Base-by-base conservation (phyloP, 2,797 vertebrate species). In the Oreochromis grahami region DNA sequence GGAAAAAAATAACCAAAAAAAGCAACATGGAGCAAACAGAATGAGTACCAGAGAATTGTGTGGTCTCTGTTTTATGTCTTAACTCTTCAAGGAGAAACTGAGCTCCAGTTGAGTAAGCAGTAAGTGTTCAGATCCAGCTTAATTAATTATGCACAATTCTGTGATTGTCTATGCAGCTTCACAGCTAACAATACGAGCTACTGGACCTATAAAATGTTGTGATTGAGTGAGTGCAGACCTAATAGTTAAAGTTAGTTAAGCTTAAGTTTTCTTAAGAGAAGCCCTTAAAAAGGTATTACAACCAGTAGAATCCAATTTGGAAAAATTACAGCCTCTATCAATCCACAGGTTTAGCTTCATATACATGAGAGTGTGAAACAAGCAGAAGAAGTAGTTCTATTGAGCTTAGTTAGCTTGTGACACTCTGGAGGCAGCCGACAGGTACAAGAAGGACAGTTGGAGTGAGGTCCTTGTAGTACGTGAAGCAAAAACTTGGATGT, bases 391-490 rank as follows among this genome's bases (percentile, higher is more conserved):
- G 38, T 2, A 43, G 5, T 68, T 36, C 38, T 14, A 43, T 2
- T 24, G 21, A 38, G 5, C 2, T 26, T 70, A 0, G 38, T 45
- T 43, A 1, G 2, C 21, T 45, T 70, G 65, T 70, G 65, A 43
- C 2, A 43, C 0, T 45, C 38, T 0, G 8, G 21, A 45, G 36
- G 36, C 13, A 43, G 63, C 36, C 14, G 7, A 4, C n/a, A 41
- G 0, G 13, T 70, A 43, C n/a, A 15, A 70, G 43, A 26, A 4
- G 2, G 21, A 15, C 38, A 43, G 8, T 7, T 26, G 13, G 65
- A 43, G 21, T 0, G 1, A 43, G 38, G 65, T 43, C 8, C 8
- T 43, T 41, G 12, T 21, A 43, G 5, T 17, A 10, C 0, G 1
- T 43, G 5, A 43, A 43, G 38, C 13, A 45, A 45, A 43, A 43